Conservation (phyloP, 2,113 vertebrate genomes). For the Stigmatopora nigra region DNA sequence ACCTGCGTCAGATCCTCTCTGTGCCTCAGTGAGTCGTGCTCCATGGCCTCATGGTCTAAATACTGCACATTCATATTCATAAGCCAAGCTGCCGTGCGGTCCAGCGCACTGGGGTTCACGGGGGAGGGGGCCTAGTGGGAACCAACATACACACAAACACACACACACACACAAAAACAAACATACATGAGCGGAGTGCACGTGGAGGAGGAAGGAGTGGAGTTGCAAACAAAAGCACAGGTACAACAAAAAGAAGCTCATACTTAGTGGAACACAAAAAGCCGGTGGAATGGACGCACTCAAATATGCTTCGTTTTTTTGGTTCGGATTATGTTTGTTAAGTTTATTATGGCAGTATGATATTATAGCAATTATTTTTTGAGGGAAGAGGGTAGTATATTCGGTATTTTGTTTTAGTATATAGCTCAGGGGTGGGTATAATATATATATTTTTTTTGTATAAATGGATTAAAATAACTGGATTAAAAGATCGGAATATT, state of each 20-base stretch:
- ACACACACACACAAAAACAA: conserved; percentile 42
- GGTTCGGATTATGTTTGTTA: not conserved
- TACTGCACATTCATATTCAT: conserved; percentile 98
- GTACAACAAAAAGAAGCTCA: conserved; percentile 59
- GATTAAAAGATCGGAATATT: no score
- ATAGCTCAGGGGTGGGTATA: no score
- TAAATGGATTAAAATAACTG: no score
- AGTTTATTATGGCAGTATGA: not conserved
- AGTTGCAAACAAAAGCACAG: conserved; percentile 50
- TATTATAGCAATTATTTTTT: no score
- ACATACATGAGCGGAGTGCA: conserved; percentile 57
- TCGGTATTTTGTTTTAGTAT: no score
- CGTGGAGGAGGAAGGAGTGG: conserved; percentile 22
- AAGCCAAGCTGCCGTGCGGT: conserved; percentile 98
- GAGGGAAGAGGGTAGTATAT: no score
- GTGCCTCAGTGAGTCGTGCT: conserved; percentile 89
- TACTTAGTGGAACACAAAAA: conserved; percentile 47
- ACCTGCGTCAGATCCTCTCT: conserved; percentile 94
- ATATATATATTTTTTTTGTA: no score
- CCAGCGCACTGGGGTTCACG: conserved; percentile 97
- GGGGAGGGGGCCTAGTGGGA: conserved; percentile 95
- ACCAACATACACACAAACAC: conserved; percentile 60
- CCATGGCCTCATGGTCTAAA: conserved; percentile 93
- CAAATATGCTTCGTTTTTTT: no score
- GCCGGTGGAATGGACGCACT: conserved; percentile 56